phyloP scores from a whole-genome alignment of 2,113 vertebrate genomes.

The Ophthalmolycus amberensis region DNA sequence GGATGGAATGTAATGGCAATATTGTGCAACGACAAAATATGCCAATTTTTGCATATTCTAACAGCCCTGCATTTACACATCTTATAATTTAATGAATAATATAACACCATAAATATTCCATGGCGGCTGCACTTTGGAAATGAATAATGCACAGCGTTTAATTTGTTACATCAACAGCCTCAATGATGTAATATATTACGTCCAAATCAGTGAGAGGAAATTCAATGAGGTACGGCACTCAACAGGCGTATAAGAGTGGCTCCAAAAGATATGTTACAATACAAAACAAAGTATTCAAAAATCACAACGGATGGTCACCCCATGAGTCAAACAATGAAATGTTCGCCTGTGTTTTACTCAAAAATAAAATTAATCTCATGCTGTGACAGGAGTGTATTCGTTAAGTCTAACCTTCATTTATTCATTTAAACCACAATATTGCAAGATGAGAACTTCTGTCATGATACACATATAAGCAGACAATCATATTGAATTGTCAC shows the following conservation, averaged over 20 bases:
- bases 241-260: background rate
- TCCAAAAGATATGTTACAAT: background rate
- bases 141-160: conserved; percentile 1
- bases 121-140: background rate
- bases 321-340: background rate
- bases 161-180: background rate
- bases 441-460: background rate
- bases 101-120: conserved; percentile 13
- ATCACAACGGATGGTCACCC: background rate
- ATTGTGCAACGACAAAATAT: background rate
- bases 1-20: background rate
- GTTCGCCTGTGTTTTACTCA: background rate
- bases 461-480: background rate
- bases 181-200: background rate
- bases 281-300: background rate
- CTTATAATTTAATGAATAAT: conserved; percentile 19
- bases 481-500: background rate
- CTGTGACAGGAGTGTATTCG: background rate
- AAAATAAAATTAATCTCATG: background rate
- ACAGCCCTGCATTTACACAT: background rate
- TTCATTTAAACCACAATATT: background rate
- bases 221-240: background rate
- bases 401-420: background rate
- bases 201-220: background rate
- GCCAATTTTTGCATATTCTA: background rate